These are phyloP conservation scores for Penaeus indicus DNA, from an alignment of 1,140 invertebrate genomes.

Conservation along the genomic window DNA sequence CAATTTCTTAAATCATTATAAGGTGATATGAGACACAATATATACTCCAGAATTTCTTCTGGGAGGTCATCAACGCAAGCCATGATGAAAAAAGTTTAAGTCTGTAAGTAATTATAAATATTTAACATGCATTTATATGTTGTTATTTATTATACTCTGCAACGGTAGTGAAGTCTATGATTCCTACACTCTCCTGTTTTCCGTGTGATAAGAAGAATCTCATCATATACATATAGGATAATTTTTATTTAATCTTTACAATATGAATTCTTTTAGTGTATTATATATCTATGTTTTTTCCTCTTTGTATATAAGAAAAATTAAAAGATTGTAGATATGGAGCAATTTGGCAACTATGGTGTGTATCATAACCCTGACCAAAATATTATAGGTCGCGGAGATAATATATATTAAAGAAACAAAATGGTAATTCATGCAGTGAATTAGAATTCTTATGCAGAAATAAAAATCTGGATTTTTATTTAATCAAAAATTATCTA, in stretches of 20 bases:
- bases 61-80: slow-evolving; percentile 76
- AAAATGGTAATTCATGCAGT: neutral
- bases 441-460: neutral
- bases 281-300: neutral
- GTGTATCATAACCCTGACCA: slow-evolving; percentile 34
- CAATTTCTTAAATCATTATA: slow-evolving; percentile 90
- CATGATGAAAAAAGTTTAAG: slow-evolving; percentile 37
- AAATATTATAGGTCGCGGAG: slow-evolving; percentile 27
- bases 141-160: no score
- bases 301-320: neutral
- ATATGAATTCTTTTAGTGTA: no score
- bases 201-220: no score
- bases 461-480: neutral
- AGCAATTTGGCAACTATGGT: neutral
- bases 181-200: no score
- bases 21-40: slow-evolving; percentile 88
- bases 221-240: no score
- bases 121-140: no score
- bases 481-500: neutral
- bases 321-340: neutral
- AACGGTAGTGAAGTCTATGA: no score
- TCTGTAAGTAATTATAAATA: neutral
- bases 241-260: no score
- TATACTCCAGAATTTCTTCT: slow-evolving; percentile 93
- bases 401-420: slow-evolving; percentile 1